A percentile compares a stretch with the other conserved stretches of the same genome.
Conservation (phyloP, 2,888 invertebrate genomes). For the Aleiodes testaceus region DNA sequence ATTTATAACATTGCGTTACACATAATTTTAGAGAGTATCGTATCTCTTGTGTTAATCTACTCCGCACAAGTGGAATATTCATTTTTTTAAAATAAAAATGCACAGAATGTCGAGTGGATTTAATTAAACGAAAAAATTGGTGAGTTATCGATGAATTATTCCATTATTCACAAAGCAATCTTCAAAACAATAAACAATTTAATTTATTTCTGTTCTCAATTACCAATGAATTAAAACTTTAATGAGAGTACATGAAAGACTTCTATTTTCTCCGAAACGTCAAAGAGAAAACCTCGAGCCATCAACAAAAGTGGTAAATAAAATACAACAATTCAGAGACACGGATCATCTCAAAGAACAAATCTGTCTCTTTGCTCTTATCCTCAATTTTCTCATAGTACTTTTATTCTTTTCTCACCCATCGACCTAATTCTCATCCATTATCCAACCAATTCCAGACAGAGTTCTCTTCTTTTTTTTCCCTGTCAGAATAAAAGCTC, state of each 20-base stretch:
- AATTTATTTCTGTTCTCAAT: too few relatives aligned
- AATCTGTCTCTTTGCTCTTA: constrained; percentile 33
- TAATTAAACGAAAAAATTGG: too few relatives aligned
- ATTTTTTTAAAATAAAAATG: too few relatives aligned
- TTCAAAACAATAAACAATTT: too few relatives aligned
- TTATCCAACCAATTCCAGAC: constrained; percentile 34
- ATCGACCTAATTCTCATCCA: constrained; percentile 38
- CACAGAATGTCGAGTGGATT: too few relatives aligned
- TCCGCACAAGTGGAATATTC: constrained; percentile 18
- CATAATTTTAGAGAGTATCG: constrained; percentile 16
- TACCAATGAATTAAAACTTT: too few relatives aligned
- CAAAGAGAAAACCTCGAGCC: background rate
- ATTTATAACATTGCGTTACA: constrained; percentile 38
- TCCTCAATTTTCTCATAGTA: constrained; percentile 23
- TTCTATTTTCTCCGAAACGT: background rate
- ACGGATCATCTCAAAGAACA: constrained; percentile 24
- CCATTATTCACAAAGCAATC: too few relatives aligned
- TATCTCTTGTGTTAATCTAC: constrained; percentile 25
- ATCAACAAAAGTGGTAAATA: too few relatives aligned
- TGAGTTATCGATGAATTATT: too few relatives aligned
- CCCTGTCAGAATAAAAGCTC: background rate
- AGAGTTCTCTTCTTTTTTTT: background rate
- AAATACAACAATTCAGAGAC: background rate
- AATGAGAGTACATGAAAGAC: background rate
- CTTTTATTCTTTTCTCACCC: constrained; percentile 7